Conservation (phyloP, 1,140 invertebrate species). For the Manduca sexta region DNA sequence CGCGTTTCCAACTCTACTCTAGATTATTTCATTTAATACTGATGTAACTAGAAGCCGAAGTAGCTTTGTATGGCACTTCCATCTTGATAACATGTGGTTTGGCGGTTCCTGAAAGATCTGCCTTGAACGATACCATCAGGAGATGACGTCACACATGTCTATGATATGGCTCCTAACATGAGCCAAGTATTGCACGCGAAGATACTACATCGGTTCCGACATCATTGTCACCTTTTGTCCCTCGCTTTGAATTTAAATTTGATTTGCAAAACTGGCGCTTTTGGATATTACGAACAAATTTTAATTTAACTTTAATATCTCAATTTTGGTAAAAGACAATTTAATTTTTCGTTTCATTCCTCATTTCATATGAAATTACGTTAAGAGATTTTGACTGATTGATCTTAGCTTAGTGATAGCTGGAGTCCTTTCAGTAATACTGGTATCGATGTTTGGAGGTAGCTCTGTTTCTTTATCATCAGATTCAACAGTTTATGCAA, state of each 20-base stretch:
- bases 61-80: too few species aligned
- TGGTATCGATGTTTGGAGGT: not conserved
- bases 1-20: too few species aligned
- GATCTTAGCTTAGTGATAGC: slow-evolving; percentile 60
- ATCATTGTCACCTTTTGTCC: slow-evolving; percentile 15
- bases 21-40: too few species aligned
- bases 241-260: slow-evolving; percentile 15
- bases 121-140: too few species aligned
- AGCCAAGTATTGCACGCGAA: too few species aligned
- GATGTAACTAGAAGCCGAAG: too few species aligned
- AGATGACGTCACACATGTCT: too few species aligned
- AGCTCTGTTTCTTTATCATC: slow-evolving; percentile 4
- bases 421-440: slow-evolving; percentile 54
- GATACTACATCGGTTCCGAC: too few species aligned
- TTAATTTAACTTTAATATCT: slow-evolving; percentile 34
- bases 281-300: slow-evolving; percentile 59
- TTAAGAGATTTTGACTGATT: slow-evolving; percentile 33
- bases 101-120: too few species aligned
- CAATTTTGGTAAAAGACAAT: slow-evolving; percentile 23
- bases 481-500: not conserved
- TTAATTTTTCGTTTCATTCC: slow-evolving; percentile 71
- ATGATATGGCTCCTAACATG: too few species aligned
- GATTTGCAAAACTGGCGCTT: slow-evolving; percentile 43
- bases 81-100: too few species aligned
- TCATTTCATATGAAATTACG: slow-evolving; percentile 55